phyloP scores from a whole-genome alignment of 2,113 vertebrate species.

The Gracilinanus agilis region DNA sequence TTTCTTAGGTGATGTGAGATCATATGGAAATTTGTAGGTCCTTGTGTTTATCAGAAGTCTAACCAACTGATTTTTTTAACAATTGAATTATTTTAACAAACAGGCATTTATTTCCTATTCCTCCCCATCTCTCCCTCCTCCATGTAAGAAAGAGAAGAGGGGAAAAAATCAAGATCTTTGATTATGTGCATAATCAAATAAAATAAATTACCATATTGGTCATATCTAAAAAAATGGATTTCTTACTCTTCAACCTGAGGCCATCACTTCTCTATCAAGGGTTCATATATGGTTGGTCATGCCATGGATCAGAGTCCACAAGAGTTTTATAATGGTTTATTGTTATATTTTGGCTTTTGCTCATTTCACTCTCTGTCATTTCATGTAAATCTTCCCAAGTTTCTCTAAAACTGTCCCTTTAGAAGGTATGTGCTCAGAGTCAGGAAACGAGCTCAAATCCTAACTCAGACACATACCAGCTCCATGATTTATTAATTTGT shows the following conservation, averaged over 20 bases:
- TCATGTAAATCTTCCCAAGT: background rate
- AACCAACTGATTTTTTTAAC: background rate
- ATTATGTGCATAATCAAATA: background rate
- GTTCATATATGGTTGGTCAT: background rate
- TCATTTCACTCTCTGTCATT: background rate
- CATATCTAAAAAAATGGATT: background rate
- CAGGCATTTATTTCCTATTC: background rate
- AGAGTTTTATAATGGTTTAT: background rate
- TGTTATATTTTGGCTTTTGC: background rate
- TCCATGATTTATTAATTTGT: background rate
- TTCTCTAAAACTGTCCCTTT: background rate
- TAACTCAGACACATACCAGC: background rate
- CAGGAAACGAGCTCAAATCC: background rate
- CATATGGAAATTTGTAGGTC: background rate
- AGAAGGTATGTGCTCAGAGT: background rate
- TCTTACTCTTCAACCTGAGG: background rate
- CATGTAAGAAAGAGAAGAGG: background rate
- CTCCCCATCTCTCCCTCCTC: background rate
- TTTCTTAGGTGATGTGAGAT: background rate
- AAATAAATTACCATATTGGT: background rate
- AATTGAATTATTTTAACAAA: background rate
- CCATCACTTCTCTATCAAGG: background rate
- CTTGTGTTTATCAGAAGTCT: background rate
- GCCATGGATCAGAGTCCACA: background rate
- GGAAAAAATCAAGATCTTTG: background rate